phyloP scores from a whole-genome alignment of 2,113 vertebrate genomes.

The Crotalus horridus region DNA sequence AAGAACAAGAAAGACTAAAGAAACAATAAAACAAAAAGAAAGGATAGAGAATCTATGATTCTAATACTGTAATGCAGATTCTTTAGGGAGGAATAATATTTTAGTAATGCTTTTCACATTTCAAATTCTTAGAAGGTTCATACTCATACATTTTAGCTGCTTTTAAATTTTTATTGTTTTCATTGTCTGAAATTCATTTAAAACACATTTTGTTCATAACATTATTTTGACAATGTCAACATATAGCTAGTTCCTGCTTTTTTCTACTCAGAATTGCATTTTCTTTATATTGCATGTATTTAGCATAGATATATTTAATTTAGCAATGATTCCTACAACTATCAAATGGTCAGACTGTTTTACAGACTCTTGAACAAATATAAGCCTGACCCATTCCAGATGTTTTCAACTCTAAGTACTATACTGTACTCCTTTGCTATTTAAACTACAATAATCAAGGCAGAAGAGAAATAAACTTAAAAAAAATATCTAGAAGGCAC shows the following conservation, averaged over 20 bases:
- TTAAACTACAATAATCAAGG: neutral
- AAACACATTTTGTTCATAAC: neutral
- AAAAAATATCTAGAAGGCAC: neutral
- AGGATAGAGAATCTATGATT: slow-evolving; percentile 8
- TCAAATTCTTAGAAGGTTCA: neutral
- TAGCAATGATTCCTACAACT: neutral
- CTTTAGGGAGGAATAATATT: neutral
- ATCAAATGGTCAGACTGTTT: neutral
- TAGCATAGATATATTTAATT: neutral
- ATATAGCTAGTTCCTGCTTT: slow-evolving; percentile 13
- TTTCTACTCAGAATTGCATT: neutral
- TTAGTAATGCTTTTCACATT: neutral
- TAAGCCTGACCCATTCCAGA: neutral
- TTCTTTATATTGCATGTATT: neutral
- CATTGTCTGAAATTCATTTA: neutral
- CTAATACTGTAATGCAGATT: neutral
- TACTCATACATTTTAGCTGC: fast-evolving
- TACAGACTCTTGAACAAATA: neutral
- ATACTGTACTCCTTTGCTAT: neutral
- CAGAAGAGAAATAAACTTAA: neutral
- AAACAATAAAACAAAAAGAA: slow-evolving; percentile 7
- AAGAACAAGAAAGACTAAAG: neutral
- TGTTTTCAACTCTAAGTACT: neutral
- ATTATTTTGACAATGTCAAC: neutral
- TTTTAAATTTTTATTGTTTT: slow-evolving; percentile 1